Evolutionary conservation across 2,888 invertebrate genomes (phyloP).

Genomic region (Alviniconcha strummeri): DNA sequence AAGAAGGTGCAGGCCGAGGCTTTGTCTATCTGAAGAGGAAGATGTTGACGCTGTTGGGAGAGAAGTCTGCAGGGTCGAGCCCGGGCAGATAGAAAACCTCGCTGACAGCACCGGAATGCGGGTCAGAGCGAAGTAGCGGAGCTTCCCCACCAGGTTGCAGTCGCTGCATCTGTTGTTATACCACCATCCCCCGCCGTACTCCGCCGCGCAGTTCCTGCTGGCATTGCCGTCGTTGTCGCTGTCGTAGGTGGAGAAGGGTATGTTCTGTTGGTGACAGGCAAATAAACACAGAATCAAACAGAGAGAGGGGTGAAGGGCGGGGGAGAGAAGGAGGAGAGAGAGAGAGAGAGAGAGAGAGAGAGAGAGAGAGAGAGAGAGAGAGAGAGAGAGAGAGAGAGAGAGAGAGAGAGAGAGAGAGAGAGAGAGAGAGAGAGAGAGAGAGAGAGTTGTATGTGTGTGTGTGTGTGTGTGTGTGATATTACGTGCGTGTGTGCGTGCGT

Average conservation of each 20-base stretch:
- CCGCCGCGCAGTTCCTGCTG: slow-evolving; percentile 20
- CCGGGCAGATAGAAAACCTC: slow-evolving; percentile 30
- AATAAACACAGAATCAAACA: no score
- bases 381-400: no score
- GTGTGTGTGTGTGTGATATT: no score
- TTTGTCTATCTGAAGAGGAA: slow-evolving; percentile 17
- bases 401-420: no score
- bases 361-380: not conserved
- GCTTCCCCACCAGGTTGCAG: slow-evolving; percentile 29
- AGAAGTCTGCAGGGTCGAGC: slow-evolving; percentile 11
- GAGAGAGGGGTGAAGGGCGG: not conserved
- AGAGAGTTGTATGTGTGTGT: no score
- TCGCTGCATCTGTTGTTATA: slow-evolving; percentile 17
- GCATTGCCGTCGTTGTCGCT: slow-evolving; percentile 24
- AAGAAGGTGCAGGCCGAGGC: no score
- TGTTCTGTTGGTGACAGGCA: not conserved
- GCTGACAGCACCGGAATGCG: slow-evolving; percentile 18
- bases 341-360: not conserved
- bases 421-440: no score
- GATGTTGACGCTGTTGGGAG: not conserved
- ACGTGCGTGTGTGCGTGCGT: no score
- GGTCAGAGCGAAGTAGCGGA: not conserved
- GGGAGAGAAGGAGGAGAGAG: not conserved
- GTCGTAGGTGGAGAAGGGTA: slow-evolving; percentile 21
- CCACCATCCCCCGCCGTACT: slow-evolving; percentile 29